phyloP scores from a whole-genome alignment of 2,888 invertebrate genomes.

The Lochmaea crataegi region DNA sequence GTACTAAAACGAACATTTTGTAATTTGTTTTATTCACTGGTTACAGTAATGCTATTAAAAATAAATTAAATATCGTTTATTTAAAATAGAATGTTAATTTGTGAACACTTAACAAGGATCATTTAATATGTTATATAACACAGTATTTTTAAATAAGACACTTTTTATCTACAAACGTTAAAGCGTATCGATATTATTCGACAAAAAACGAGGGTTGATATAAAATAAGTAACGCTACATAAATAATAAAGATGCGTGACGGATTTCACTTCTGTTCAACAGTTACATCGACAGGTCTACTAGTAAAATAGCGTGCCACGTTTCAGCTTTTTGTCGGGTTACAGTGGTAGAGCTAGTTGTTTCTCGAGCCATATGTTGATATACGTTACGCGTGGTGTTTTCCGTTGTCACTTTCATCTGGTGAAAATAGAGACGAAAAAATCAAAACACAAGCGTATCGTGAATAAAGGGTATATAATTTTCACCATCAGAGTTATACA shows the following conservation, averaged over 20 bases:
- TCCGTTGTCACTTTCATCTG: slow-evolving; percentile 22
- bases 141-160: not conserved
- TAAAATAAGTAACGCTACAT: slow-evolving; percentile 10
- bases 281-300: slow-evolving; percentile 19
- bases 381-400: slow-evolving; percentile 8
- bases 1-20: no score
- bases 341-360: slow-evolving; percentile 12
- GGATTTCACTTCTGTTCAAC: slow-evolving; percentile 14
- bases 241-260: slow-evolving; percentile 17
- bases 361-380: slow-evolving; percentile 23
- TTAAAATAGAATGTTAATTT: not conserved
- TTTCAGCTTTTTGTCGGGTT: slow-evolving; percentile 19
- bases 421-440: not conserved
- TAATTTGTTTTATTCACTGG: no score
- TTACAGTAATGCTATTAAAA: not conserved
- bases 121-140: not conserved
- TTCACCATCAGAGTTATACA: not conserved
- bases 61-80: not conserved
- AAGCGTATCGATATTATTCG: not conserved
- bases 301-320: slow-evolving; percentile 7
- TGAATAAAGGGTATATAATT: not conserved
- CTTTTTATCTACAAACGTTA: not conserved
- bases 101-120: not conserved
- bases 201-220: slow-evolving; percentile 9
- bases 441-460: slow-evolving; percentile 4